phyloP scores from a whole-genome alignment of 2,113 vertebrate species.

The Maccullochella peelii region DNA sequence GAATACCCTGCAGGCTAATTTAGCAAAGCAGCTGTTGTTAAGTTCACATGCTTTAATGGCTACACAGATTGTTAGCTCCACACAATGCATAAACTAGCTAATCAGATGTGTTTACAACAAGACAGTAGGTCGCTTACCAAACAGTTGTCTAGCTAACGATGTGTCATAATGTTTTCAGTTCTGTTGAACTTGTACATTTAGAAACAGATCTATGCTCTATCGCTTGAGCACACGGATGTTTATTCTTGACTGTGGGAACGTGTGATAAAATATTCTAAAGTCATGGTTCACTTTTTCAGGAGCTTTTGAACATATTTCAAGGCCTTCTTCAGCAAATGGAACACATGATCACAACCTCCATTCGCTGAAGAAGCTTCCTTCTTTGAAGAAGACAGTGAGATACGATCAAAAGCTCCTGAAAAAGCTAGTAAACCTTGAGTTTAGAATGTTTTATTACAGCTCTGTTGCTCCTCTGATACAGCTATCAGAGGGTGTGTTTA shows the following conservation, averaged over 20 bases:
- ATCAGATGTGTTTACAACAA: neutral
- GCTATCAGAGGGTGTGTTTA: neutral
- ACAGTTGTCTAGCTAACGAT: neutral
- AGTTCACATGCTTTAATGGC: constrained; percentile 1
- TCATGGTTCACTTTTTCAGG: neutral
- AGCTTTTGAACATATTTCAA: neutral
- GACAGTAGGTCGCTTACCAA: neutral
- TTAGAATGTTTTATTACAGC: neutral
- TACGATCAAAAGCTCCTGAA: neutral
- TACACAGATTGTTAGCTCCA: neutral
- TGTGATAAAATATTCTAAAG: neutral
- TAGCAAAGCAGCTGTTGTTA: neutral
- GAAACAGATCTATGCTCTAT: neutral
- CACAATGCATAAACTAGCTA: neutral
- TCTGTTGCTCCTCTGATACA: neutral
- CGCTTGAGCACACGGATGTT: no score
- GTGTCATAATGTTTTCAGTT: neutral
- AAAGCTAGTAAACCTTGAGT: neutral
- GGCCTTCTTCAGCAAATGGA: neutral
- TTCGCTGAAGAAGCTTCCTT: neutral
- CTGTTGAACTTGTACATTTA: neutral
- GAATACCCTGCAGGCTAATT: constrained; percentile 14
- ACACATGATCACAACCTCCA: neutral
- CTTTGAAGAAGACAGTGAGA: neutral
- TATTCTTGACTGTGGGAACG: neutral